Conservation (phyloP, 2,888 invertebrate species). For the Nasonovia ribisnigri region DNA sequence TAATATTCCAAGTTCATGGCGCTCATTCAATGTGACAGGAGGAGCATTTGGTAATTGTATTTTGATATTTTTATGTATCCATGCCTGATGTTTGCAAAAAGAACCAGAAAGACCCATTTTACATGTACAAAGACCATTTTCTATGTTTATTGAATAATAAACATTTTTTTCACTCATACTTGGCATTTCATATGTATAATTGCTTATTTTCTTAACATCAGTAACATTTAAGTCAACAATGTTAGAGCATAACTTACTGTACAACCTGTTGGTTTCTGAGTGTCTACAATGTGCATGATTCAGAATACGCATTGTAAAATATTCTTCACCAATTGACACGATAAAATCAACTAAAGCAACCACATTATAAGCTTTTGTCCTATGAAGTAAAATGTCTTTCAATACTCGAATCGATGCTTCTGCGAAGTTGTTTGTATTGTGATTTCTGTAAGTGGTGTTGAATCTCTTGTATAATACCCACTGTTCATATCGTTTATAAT, state of each 20-base stretch:
- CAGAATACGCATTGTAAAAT: neutral
- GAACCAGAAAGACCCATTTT: neutral
- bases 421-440: conserved; percentile 23
- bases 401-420: conserved; percentile 22
- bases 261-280: neutral
- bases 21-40: neutral
- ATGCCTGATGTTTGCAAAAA: conserved; percentile 10
- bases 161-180: neutral
- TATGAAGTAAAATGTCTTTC: conserved; percentile 28
- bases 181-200: neutral
- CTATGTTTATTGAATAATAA: neutral
- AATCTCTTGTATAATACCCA: neutral
- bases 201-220: neutral
- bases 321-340: conserved; percentile 4
- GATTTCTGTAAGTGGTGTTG: neutral
- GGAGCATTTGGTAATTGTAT: conserved; percentile 15
- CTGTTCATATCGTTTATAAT: conserved; percentile 5
- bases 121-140: conserved; percentile 20
- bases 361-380: conserved; percentile 32
- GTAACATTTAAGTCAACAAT: neutral
- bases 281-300: conserved; percentile 15
- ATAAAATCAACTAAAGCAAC: conserved; percentile 40
- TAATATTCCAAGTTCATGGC: neutral
- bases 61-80: conserved; percentile 10
- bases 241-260: conserved; percentile 13